phyloP scores from a whole-genome alignment of 2,113 vertebrate species.

The Chaetorhynchus papuensis region DNA sequence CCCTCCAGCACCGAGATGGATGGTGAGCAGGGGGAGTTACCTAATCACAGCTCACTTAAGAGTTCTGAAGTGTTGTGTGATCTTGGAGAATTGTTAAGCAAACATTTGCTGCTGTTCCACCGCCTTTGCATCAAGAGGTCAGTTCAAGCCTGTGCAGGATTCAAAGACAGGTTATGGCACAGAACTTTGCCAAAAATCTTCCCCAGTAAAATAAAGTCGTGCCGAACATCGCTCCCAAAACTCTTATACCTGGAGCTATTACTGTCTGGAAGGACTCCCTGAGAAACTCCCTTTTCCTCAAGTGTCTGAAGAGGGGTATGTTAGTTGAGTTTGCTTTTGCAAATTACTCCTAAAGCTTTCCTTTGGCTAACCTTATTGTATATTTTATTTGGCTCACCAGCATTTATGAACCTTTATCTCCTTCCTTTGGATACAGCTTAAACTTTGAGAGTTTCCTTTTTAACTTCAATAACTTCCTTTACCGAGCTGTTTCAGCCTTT shows the following conservation, averaged over 20 bases:
- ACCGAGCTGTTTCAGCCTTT: neutral
- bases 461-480: neutral
- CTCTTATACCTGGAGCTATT: neutral
- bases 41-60: neutral
- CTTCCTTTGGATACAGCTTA: neutral
- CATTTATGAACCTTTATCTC: neutral
- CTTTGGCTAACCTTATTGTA: neutral
- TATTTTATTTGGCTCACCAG: neutral
- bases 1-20: neutral
- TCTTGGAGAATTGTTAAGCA: neutral
- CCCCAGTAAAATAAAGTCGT: neutral
- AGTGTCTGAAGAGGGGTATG: rapidly evolving
- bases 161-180: neutral
- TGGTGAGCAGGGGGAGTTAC: neutral
- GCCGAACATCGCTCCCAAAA: neutral
- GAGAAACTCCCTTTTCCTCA: neutral
- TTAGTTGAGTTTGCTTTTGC: neutral
- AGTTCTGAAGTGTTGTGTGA: neutral
- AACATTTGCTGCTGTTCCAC: neutral
- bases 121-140: neutral
- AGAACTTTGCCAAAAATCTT: neutral
- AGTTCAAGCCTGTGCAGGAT: neutral
- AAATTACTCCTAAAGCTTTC: neutral
- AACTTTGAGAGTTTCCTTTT: neutral
- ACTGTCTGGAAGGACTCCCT: neutral